Base-by-base conservation (phyloP, 2,888 invertebrate genomes). In the Andrena haemorrhoa region DNA sequence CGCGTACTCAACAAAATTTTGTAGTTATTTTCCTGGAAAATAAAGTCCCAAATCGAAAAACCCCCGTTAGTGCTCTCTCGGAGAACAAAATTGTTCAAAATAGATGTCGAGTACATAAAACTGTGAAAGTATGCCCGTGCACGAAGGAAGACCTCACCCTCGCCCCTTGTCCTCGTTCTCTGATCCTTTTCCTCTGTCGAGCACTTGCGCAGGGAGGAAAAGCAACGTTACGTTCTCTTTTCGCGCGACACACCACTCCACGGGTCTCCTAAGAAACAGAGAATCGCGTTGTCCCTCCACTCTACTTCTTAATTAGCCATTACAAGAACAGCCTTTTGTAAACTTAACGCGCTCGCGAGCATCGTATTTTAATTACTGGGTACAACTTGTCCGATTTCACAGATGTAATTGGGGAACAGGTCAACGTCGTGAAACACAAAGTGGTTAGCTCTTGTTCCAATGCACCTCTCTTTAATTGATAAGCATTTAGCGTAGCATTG, bases 91-190 rank as follows among this genome's bases (percentile, higher is more conserved):
- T 16, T n/a, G 6, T 12, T 12, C 6, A 70, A 47, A 74, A 56
- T 41, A 56, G 58, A 66, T 71, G 75, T 79, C 74, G 58, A 31
- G 56, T 78, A 80, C 73, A 58, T 69, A 69, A 78, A 80, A 74
- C 69, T 75, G 75, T 76, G 76, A 73, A 73, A 71, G 81, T 58
- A 7, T 23, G 23, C n/a, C n/a, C 12, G 53, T 31, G 69, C 23
- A 26, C 58, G 23, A 26, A n/a, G 64, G 51, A 31, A 35, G 16
- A n/a, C 56, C 47, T 10, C 61, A 29, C 47, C 58, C 66, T 60
- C 66, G 10, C 31, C 47, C 31, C 29, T 23, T 65, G 31, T 31
- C 64, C 49, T 47, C 69, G 23, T 69, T 74, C 71, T 71, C 70
- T 74, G 31, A 63, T 71, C 71, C 47, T 69, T 68, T n/a, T 72